Percentiles rank a stretch among this genome's conserved stretches.
Conservation (phyloP, 2,797 vertebrate genomes). For the Cygnus olor region DNA sequence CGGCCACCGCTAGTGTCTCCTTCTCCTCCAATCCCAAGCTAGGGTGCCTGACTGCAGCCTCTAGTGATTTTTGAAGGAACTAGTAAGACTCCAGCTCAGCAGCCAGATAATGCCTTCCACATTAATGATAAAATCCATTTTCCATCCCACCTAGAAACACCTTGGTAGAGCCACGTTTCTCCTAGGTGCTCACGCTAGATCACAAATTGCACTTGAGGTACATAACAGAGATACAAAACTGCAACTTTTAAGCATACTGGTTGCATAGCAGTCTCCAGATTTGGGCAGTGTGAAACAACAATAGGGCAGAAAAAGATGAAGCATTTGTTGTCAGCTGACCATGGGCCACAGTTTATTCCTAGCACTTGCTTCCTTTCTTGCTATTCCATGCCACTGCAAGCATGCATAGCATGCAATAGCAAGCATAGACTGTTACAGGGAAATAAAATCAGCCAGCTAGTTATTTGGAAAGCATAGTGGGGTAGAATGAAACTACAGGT, state of each 20-base stretch:
- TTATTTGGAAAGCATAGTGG: not conserved
- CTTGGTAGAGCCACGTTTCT: not conserved
- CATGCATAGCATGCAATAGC: too few relatives aligned
- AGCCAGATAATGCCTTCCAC: too few relatives aligned
- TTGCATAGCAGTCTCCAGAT: too few relatives aligned
- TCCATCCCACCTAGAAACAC: not conserved
- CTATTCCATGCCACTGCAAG: too few relatives aligned
- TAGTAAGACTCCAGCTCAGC: not conserved
- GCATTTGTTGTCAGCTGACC: too few relatives aligned
- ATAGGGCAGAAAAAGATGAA: not conserved
- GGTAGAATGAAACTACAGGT: not conserved
- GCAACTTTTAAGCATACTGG: not conserved
- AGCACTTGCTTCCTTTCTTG: not conserved
- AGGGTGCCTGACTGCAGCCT: accelerated
- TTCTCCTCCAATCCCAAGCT: accelerated
- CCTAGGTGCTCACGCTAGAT: not conserved
- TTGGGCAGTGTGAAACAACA: not conserved
- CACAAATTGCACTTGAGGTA: too few relatives aligned
- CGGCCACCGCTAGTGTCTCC: accelerated
- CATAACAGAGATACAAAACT: not conserved
- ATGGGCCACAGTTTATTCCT: too few relatives aligned
- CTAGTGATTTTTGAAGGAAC: not conserved
- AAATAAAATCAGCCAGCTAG: not conserved
- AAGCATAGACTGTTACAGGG: not conserved
- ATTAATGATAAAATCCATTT: not conserved